Conservation (phyloP, 1,140 invertebrate genomes). For the Monomorium pharaonis region DNA sequence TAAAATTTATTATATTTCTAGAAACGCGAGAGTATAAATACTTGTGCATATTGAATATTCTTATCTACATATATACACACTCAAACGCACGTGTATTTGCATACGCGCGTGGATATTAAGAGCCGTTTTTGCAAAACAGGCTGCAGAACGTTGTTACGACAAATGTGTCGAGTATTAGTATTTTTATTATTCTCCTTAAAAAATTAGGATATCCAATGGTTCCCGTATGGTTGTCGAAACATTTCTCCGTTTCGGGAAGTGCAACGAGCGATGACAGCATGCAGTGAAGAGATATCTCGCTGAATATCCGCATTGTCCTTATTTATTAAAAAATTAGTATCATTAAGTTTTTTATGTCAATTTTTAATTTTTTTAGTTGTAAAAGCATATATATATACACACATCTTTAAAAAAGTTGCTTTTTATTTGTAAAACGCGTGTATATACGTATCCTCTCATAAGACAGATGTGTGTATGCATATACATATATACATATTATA, state of each 20-base stretch:
- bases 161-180: conserved; percentile 76
- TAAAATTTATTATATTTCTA: conserved; percentile 78
- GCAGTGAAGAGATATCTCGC: conserved; percentile 56
- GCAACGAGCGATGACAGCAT: neutral
- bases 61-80: conserved; percentile 51
- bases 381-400: too few relatives aligned
- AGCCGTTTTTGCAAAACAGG: conserved; percentile 55
- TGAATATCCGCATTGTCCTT: conserved; percentile 57
- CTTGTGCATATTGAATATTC: conserved; percentile 69
- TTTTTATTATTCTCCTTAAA: conserved; percentile 66
- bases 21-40: conserved; percentile 60
- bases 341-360: conserved; percentile 15
- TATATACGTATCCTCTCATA: neutral
- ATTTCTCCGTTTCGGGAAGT: conserved; percentile 61
- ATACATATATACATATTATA: neutral
- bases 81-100: conserved; percentile 16
- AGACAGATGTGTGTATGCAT: neutral
- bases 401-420: neutral
- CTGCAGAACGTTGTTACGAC: conserved; percentile 70
- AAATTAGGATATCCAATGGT: conserved; percentile 76
- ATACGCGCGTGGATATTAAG: conserved; percentile 46
- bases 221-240: conserved; percentile 71
- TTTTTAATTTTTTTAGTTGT: neutral
- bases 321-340: conserved; percentile 43
- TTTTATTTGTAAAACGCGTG: neutral